These are phyloP conservation scores for Diadumene lineata DNA, from an alignment of 92 coral and sea anemone species.

Conservation along the genomic window DNA sequence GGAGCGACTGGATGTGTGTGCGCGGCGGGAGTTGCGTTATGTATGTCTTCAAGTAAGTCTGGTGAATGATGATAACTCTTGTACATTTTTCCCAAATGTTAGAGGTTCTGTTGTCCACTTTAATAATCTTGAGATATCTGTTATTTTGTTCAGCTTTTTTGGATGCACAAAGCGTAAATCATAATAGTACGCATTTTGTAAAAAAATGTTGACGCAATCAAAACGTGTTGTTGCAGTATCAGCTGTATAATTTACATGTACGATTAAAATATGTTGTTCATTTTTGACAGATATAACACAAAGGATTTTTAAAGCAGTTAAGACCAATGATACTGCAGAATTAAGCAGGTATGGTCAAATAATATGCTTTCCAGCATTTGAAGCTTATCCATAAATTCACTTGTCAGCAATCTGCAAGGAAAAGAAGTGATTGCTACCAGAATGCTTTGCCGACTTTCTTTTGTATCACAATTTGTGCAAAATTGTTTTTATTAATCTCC, in stretches of 20 bases:
- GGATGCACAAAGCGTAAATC: neutral
- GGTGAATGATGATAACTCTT: neutral
- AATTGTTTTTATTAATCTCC: too few species aligned
- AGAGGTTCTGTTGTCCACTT: neutral
- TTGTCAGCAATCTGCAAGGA: too few species aligned
- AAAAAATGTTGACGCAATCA: neutral
- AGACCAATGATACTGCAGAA: slow-evolving; percentile 64
- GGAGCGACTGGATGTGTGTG: slow-evolving; percentile 29
- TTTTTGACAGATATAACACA: slow-evolving; percentile 50
- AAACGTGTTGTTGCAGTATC: neutral
- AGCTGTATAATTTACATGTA: too few species aligned
- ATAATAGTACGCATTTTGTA: too few species aligned
- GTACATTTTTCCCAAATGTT: too few species aligned
- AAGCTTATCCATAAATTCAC: too few species aligned
- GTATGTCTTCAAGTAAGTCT: slow-evolving; percentile 38
- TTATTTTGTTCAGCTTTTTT: neutral
- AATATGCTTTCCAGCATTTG: too few species aligned
- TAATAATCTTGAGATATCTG: neutral
- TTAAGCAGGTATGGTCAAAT: slow-evolving; percentile 64
- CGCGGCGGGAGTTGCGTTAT: slow-evolving; percentile 49
- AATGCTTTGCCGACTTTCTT: too few species aligned
- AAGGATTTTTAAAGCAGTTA: slow-evolving; percentile 66
- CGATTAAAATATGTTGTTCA: neutral
- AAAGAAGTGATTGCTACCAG: too few species aligned
- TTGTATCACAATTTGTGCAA: too few species aligned